Evolutionary conservation across 2,888 invertebrate genomes (phyloP).

Genomic region (Pterostichus madidus): DNA sequence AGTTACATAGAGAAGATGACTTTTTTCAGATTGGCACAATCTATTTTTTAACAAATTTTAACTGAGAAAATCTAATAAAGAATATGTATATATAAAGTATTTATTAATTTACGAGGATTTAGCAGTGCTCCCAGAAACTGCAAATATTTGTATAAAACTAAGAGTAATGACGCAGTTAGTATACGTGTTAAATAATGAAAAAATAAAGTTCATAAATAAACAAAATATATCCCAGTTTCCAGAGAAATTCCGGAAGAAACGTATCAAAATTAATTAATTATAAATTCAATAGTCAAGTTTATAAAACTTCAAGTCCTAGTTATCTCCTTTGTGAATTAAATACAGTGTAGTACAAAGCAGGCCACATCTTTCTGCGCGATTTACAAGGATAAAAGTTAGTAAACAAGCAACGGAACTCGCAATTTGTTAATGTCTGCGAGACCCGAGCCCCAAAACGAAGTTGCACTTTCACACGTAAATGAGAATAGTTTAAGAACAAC

Average conservation of each 20-base stretch:
- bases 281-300: constrained; percentile 43
- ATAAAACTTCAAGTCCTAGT: constrained; percentile 24
- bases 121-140: too few relatives aligned
- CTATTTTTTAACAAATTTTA: constrained; percentile 8
- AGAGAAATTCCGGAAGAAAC: not conserved
- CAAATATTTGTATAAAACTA: too few relatives aligned
- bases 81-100: too few relatives aligned
- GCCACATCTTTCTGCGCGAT: constrained; percentile 49
- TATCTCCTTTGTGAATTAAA: constrained; percentile 52
- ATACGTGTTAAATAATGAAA: too few relatives aligned
- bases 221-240: constrained; percentile 1
- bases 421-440: constrained; percentile 58
- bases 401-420: constrained; percentile 52
- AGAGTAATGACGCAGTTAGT: too few relatives aligned
- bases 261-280: constrained; percentile 47
- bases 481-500: constrained; percentile 64
- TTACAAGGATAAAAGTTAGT: constrained; percentile 56
- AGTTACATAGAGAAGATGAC: constrained; percentile 7
- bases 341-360: constrained; percentile 47
- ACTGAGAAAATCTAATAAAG: too few relatives aligned
- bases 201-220: not conserved
- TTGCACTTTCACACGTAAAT: constrained; percentile 63
- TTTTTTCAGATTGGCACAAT: constrained; percentile 24
- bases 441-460: constrained; percentile 27
- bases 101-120: too few relatives aligned